Base-by-base conservation (phyloP, 92 coral and sea anemone genomes). In the Bergia sp. region DNA sequence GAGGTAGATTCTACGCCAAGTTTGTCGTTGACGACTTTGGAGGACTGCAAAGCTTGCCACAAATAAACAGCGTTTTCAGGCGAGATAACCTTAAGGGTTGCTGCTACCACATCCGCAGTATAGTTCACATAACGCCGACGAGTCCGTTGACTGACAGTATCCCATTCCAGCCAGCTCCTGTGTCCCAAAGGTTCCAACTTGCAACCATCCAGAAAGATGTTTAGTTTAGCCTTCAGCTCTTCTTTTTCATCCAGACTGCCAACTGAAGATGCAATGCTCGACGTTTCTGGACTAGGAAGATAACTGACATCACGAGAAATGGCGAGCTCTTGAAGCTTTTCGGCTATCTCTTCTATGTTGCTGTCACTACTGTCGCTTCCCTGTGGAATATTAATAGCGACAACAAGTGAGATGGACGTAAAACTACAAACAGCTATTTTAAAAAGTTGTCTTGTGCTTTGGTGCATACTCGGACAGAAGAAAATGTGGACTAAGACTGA, bases 71-170 rank as follows among this genome's bases (percentile, higher is more conserved):
- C 86, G 42, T 82, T 65, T 7, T 82, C 53, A 40, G 86, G 47
- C n/a, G 86, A 82, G n/a, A 43, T 36, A 45, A 65, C 75, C n/a
- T 82, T 76, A 74, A 43, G 37, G 15, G 37, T 75, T 61, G 89
- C 72, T 37, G 73, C 73, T 16, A 81, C 85, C 8, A 50, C 73
- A 39, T 81, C 73, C 0, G 73, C 85, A 76, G 85, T 82, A 50
- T 61, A 44, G 73, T 77, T 77, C 61, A 87, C 75, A 85, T 40
- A 61, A 73, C 85, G 74, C 20, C 79, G 38, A 61, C 76, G 76
- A 53, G 91, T 89, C 50, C 77, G 40, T 64, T 89, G 89, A 69
- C 88, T 89, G 47, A 82, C 88, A 77, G 89, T 76, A 58, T 82
- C 61, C 91, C 88, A 89, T 13, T 85, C 91, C 3, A 89, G 64